phyloP scores from a whole-genome alignment of 1,140 invertebrate species.

The Drosophila kohkoa region DNA sequence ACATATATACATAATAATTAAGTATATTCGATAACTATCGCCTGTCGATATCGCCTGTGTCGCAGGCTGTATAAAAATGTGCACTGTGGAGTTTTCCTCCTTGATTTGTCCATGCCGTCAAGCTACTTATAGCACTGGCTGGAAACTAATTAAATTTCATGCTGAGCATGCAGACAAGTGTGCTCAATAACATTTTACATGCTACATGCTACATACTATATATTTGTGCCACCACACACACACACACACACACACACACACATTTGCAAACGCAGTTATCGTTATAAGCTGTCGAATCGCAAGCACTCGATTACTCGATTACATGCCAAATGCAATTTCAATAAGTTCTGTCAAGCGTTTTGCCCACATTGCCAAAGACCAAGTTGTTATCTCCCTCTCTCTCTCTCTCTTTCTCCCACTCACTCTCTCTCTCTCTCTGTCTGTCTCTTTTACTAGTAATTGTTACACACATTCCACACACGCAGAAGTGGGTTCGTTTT shows the following conservation, averaged over 20 bases:
- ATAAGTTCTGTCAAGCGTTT: conserved; percentile 43
- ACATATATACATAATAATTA: no score
- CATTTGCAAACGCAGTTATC: conserved; percentile 9
- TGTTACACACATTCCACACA: conserved; percentile 9
- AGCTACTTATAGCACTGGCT: no score
- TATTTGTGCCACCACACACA: no score
- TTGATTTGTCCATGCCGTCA: no score
- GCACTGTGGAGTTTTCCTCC: no score
- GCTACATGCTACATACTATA: neutral
- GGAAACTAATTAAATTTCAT: no score
- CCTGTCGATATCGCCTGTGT: no score
- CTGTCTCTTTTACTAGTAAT: neutral
- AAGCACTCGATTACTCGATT: conserved; percentile 41
- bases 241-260: conserved; percentile 1
- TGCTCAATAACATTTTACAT: neutral
- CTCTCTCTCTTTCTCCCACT: neutral
- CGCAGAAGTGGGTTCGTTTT: conserved; percentile 14
- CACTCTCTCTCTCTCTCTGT: neutral
- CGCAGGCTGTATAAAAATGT: no score
- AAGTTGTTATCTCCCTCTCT: conserved; percentile 9
- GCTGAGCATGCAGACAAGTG: no score
- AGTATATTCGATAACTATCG: no score
- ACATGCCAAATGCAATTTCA: conserved; percentile 53
- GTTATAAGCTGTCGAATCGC: conserved; percentile 37
- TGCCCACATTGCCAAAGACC: conserved; percentile 18